Conservation (phyloP, 1,140 invertebrate genomes). For the Saccostrea echinata region DNA sequence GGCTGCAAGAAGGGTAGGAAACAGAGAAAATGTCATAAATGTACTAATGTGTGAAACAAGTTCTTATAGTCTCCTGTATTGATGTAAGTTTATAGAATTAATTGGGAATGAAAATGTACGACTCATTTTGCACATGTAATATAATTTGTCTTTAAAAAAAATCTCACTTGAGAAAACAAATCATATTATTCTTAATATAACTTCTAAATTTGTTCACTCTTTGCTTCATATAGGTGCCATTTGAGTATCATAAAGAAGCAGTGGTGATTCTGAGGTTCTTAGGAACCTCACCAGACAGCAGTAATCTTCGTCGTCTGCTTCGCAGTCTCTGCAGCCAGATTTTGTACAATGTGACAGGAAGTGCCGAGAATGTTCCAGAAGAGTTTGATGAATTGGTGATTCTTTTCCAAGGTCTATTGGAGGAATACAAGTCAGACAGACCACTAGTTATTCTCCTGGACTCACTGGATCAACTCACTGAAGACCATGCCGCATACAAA, state of each 20-base stretch:
- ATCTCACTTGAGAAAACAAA: too few species aligned
- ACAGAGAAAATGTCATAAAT: not conserved
- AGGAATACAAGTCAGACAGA: conserved; percentile 53
- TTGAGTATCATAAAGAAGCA: conserved; percentile 54
- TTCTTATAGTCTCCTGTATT: too few species aligned
- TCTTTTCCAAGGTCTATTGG: conserved; percentile 54
- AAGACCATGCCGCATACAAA: conserved; percentile 63
- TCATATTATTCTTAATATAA: not conserved
- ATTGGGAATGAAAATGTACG: too few species aligned
- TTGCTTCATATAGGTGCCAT: conserved; percentile 44
- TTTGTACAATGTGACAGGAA: conserved; percentile 31
- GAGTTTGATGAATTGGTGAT: conserved; percentile 59
- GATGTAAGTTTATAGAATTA: too few species aligned
- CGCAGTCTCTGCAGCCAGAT: conserved; percentile 69
- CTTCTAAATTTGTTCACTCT: not conserved
- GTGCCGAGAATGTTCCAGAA: conserved; percentile 45
- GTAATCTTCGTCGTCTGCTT: conserved; percentile 63
- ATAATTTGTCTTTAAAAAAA: too few species aligned
- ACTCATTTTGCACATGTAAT: too few species aligned
- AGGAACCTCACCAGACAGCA: conserved; percentile 69
- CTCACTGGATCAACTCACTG: conserved; percentile 70
- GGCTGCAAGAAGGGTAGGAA: conserved; percentile 77
- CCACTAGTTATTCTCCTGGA: conserved; percentile 74
- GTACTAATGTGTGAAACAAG: too few species aligned
- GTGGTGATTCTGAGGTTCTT: conserved; percentile 69